Percentiles rank a stretch among this genome's conserved stretches.
Conservation (phyloP, 2,888 invertebrate species). For the Synergus umbraculus region DNA sequence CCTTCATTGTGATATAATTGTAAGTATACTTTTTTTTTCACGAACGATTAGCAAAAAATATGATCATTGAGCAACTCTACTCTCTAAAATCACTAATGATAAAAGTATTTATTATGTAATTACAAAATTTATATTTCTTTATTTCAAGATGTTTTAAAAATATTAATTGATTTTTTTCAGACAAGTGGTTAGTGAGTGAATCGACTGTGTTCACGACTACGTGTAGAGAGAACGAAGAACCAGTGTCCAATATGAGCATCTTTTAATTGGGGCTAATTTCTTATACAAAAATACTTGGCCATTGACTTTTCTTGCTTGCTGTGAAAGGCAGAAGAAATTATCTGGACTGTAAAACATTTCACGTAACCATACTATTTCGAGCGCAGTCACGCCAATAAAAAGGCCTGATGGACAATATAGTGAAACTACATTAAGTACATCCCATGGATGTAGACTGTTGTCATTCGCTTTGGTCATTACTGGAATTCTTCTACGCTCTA, state of each 20-base stretch:
- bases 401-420: conserved; percentile 63
- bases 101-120: neutral
- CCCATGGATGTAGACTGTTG: conserved; percentile 72
- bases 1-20: conserved; percentile 77
- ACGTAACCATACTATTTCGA: conserved; percentile 20
- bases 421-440: conserved; percentile 68
- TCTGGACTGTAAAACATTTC: conserved; percentile 19
- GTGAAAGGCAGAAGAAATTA: conserved; percentile 60
- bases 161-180: conserved; percentile 57
- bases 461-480: conserved; percentile 61
- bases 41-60: conserved; percentile 42
- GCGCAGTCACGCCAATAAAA: conserved; percentile 27
- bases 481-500: conserved; percentile 70
- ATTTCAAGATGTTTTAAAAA: neutral
- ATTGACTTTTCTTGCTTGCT: conserved; percentile 63
- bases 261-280: conserved; percentile 56
- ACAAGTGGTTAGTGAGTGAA: conserved; percentile 73
- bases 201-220: conserved; percentile 70
- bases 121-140: no score
- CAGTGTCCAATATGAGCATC: conserved; percentile 62
- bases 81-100: neutral
- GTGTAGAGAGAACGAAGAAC: conserved; percentile 63
- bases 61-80: conserved; percentile 1
- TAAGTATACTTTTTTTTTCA: conserved; percentile 63
- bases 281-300: conserved; percentile 53